Conservation (phyloP, 2,888 invertebrate genomes). For the Linnaemya tessellans region DNA sequence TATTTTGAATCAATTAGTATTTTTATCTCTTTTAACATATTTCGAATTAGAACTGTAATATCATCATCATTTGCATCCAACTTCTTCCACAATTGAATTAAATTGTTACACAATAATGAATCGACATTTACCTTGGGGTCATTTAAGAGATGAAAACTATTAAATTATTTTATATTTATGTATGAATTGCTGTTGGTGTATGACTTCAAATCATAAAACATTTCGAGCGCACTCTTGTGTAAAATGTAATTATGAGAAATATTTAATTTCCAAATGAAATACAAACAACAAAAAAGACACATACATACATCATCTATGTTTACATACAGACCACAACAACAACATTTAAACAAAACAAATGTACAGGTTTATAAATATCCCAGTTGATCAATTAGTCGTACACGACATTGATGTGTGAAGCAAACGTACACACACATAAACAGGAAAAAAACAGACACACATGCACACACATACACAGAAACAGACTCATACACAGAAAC, state of each 20-base stretch:
- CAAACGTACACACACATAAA: not conserved
- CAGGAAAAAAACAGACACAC: too few species aligned
- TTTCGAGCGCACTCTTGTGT: conserved; percentile 60
- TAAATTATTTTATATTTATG: conserved; percentile 29
- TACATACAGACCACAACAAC: not conserved
- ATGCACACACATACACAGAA: not conserved
- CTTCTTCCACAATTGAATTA: conserved; percentile 10
- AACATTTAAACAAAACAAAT: conserved; percentile 1
- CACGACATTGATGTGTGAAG: too few species aligned
- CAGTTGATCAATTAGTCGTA: too few species aligned
- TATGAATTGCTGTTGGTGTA: not conserved
- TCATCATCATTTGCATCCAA: conserved; percentile 1
- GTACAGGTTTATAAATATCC: not conserved
- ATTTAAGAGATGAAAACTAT: conserved; percentile 36
- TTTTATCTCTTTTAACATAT: not conserved
- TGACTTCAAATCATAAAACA: conserved; percentile 22
- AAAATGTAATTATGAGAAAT: conserved; percentile 61
- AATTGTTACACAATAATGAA: conserved; percentile 31
- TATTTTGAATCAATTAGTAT: not conserved
- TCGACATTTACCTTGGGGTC: conserved; percentile 22
- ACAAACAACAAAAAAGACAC: conserved; percentile 15
- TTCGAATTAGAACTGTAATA: not conserved
- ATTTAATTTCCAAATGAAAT: conserved; percentile 61
- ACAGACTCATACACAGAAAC: too few species aligned
- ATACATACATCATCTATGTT: not conserved